phyloP scores from a whole-genome alignment of 2,888 invertebrate genomes.

The Glaucopsyche alexis region DNA sequence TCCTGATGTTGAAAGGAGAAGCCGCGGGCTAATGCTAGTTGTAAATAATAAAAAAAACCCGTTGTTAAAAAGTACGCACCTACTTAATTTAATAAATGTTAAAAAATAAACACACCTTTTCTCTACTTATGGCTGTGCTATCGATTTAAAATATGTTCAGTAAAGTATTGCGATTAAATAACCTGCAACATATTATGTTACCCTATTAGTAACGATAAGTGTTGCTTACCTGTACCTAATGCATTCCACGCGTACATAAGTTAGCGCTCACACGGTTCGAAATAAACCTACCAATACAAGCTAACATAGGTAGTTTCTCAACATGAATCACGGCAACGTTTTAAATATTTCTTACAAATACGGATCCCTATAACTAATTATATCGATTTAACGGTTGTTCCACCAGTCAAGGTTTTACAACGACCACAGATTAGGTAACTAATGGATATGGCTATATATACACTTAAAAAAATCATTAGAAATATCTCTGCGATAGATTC shows the following conservation, averaged over 20 bases:
- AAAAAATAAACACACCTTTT: not conserved
- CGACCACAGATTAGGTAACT: constrained; percentile 6
- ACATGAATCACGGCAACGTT: constrained; percentile 16
- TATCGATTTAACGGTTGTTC: constrained; percentile 29
- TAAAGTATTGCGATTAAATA: not conserved
- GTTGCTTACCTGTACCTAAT: constrained; percentile 12
- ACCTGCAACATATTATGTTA: constrained; percentile 16
- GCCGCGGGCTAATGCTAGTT: no score
- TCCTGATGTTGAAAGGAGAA: no score
- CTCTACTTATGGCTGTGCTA: not conserved
- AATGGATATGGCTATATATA: not conserved
- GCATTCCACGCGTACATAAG: constrained; percentile 8
- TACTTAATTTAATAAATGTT: not conserved
- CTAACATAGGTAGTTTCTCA: constrained; percentile 6
- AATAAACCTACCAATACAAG: not conserved
- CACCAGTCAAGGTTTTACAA: constrained; percentile 9
- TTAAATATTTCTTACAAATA: constrained; percentile 19
- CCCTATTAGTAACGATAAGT: constrained; percentile 22
- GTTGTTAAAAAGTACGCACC: not conserved
- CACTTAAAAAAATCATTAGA: no score
- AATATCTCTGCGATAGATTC: no score
- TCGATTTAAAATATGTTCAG: not conserved
- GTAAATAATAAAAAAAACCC: no score
- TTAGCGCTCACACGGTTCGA: constrained; percentile 11
- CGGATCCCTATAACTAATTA: constrained; percentile 27